Evolutionary conservation across 1,140 invertebrate genomes (phyloP).

Genomic region (Drosophila bocki): DNA sequence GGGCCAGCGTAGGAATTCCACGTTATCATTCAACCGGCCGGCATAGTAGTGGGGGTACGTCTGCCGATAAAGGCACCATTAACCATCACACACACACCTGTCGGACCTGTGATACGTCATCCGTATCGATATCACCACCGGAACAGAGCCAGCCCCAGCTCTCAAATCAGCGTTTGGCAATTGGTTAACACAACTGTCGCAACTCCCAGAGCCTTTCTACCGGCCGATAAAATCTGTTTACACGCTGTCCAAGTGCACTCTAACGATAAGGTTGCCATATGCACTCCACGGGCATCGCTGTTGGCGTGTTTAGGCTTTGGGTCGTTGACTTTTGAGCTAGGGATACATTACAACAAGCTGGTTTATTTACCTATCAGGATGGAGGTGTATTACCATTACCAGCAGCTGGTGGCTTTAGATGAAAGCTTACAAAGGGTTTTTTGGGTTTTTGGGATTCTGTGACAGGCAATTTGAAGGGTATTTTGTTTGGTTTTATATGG

Average conservation of each 20-base stretch:
- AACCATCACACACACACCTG: constrained; percentile 42
- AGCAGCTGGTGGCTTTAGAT: neutral
- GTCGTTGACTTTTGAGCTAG: constrained; percentile 27
- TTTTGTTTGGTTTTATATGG: no score
- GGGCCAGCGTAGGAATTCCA: constrained; percentile 13
- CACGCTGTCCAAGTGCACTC: constrained; percentile 25
- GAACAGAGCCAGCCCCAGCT: constrained; percentile 7
- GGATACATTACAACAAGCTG: constrained; percentile 7
- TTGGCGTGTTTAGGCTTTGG: constrained; percentile 21
- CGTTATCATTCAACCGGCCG: constrained; percentile 26
- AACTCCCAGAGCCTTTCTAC: constrained; percentile 36
- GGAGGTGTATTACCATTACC: neutral
- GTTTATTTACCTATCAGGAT: constrained; percentile 11
- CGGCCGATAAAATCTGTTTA: constrained; percentile 41
- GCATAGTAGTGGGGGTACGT: constrained; percentile 35
- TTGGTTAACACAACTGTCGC: constrained; percentile 52
- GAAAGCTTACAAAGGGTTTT: no score
- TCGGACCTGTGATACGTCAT: constrained; percentile 55
- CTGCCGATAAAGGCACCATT: constrained; percentile 46
- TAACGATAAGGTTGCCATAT: constrained; percentile 9
- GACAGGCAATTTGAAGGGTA: no score
- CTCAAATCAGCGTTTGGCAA: constrained; percentile 34
- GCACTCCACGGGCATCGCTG: constrained; percentile 18
- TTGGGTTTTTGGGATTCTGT: no score
- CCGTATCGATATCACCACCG: constrained; percentile 11